Evolutionary conservation across 2,888 invertebrate species (phyloP), one percentile per base, ranked within the genome.

Genomic region (Cetonia aurata): DNA sequence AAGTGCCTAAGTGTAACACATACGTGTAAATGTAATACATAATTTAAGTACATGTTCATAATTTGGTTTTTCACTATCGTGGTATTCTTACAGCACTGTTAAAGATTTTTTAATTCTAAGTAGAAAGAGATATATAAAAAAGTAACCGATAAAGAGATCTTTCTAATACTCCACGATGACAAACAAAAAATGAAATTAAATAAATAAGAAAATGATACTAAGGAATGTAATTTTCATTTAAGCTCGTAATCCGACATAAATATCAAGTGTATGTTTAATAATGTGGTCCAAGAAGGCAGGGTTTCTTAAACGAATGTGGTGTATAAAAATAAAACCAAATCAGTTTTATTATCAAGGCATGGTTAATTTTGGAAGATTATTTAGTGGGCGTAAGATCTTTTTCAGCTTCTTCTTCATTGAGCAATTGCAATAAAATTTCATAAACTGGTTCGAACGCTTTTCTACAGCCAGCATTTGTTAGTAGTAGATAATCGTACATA

Each of bases 401-500:
- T 85, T 92, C 92, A 48, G 88, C 87, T 85, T 92, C 92, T 67
- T 91, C 92, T 85, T 93, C 94, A 78, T 88, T 89, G 67, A 95
- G 86, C 78, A 95, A 88, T 84, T 94, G 94, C 73, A 91, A 88
- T 17, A 95, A 85, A 74, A 95, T 86, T 83, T 95, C 94, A 83
- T 93, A 90, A 60, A 95, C 91, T 17, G 94, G 93, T 84, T 94
- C 94, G 83, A 95, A 95, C 9, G 93, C 92, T 85, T 96, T 96
- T 80, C 90, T 89, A 83, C 95, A 95, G 67, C 96, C 96, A 60
- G 92, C 89, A 84, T 93, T 93, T 1, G 95, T 96, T 71, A 96
- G 88, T 80, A 95, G 92, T 60, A 96, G 89, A 84, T 95, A 97
- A 85, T 97, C 96, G 81, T 94, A 92, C 94, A 97, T 94, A 82